Evolutionary conservation across 1,140 invertebrate species (phyloP), one percentile per base, ranked within the genome.

Genomic region (Solenopsis invicta): DNA sequence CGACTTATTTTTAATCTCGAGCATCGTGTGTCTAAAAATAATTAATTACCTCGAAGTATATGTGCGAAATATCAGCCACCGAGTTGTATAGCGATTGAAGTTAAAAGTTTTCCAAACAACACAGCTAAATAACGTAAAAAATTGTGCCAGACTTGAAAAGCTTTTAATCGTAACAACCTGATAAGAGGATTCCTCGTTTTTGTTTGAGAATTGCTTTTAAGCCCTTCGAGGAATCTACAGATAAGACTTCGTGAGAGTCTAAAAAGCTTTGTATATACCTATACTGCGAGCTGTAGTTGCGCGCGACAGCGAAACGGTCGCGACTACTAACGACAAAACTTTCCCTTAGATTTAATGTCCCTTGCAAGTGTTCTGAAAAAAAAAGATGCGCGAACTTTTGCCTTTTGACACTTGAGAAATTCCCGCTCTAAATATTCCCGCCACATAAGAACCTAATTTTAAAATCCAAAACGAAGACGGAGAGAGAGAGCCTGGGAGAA

Each of bases 321-420:
- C 21, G n/a, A 69, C 48, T 56, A 52, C 41, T 66, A 78, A 67
- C 10, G 41, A 72, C 13, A 24, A 71, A 72, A 82, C 18, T 71
- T 48, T 24, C 12, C 21, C 37, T 16, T 10, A 2, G n/a, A 61
- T 72, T 59, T 69, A 80, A 80, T 82, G 72, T 59, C 18, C 12
- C 24, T 18, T 48, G 24, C 3, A 48, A 72, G 21, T 45, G 59
- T 18, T n/a, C 29, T 29, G 4, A 59, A 45, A 72, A 80, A 59
- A 59, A 67, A 37, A 59, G 54, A 59, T 34, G 16, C 16, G 45
- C 48, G 5, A 72, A 82, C 18, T 56, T 59, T 6, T 24, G 12
- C 21, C 18, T 37, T 10, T 12, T 10, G 21, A 16, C 45, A 45
- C 29, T 52, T 37, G 12, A 21, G 18, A 48, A 72, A 48, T 69